A percentile compares a stretch with the other conserved stretches of the same genome.
These are phyloP conservation scores for Parascotia fuliginaria DNA, from an alignment of 2,888 invertebrate genomes.

Conservation along the genomic window DNA sequence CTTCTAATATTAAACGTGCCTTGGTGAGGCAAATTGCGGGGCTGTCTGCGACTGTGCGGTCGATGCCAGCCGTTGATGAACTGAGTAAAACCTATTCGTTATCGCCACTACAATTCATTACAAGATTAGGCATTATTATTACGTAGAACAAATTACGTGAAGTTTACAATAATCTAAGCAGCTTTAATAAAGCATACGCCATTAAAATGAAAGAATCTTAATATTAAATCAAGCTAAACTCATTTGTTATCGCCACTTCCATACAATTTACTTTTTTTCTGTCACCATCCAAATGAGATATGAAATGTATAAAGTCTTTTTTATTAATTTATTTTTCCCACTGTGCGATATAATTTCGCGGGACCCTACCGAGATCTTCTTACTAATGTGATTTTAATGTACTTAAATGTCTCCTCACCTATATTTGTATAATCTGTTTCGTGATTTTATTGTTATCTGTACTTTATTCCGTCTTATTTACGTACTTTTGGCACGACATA, in stretches of 20 bases:
- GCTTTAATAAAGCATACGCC: constrained; percentile 6
- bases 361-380: constrained; percentile 69
- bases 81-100: constrained; percentile 37
- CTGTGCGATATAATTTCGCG: constrained; percentile 72
- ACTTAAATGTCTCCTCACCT: constrained; percentile 75
- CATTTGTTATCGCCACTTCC: constrained; percentile 70
- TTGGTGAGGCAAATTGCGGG: constrained; percentile 81
- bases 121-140: neutral
- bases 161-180: neutral
- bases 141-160: neutral
- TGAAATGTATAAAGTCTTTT: constrained; percentile 68
- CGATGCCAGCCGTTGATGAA: constrained; percentile 46
- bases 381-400: constrained; percentile 86
- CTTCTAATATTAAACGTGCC: constrained; percentile 87
- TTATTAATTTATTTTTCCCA: constrained; percentile 80
- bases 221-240: constrained; percentile 41
- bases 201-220: constrained; percentile 15
- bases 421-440: constrained; percentile 72
- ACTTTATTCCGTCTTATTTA: constrained; percentile 47
- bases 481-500: constrained; percentile 35
- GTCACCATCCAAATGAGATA: constrained; percentile 65
- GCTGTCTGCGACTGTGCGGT: constrained; percentile 60
- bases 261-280: constrained; percentile 77
- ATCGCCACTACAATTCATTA: constrained; percentile 6
- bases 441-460: constrained; percentile 51